Evolutionary conservation across 1,140 invertebrate species (phyloP), one percentile per base, ranked within the genome.

Genomic region (Drosophila parvula): DNA sequence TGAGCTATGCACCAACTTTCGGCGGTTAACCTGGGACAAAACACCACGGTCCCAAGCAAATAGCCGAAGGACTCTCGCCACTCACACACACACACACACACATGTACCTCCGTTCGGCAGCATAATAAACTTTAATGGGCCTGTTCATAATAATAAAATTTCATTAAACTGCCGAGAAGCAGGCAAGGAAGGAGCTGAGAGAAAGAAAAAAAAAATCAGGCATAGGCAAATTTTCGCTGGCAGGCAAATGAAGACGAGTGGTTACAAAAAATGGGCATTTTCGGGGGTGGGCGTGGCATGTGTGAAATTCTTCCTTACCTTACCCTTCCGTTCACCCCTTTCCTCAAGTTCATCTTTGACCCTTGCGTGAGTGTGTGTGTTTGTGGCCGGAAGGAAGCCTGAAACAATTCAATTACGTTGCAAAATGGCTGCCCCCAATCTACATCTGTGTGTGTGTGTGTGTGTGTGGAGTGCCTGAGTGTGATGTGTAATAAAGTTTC

Each of bases 131-230:
- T 88, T 83, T 88, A 88, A 88, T 88, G 88, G 62, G 55, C 79
- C 64, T 88, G 70, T 90, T 81, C 83, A 91, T 90, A 89, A 90
- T 89, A 88, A 90, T 90, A 90, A 90, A 90, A 90, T 90, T 90
- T 90, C 83, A 90, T 91, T 84, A 90, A 90, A 90, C 75, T 91
- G 74, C 83, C 81, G 57, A 74, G 53, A 44, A 44, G 43, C 41
- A 50, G 47, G 34, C 36, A 30, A 43, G 34, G 40, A 53, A 43
- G 40, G 22, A 30, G 40, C 11, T 32, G 12, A 30, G 11, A 63
- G 18, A n/a, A 47, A 55, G 47, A 76, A 76, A 64, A 76, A 76
- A 64, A 38, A 57, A 68, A 64, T 62, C 34, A 58, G 41, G 82
- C 83, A 68, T 79, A 83, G 63, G 67, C 83, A 89, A 88, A 88